phyloP scores from a whole-genome alignment of 1,140 invertebrate genomes.

The Neotoxoptera formosana region DNA sequence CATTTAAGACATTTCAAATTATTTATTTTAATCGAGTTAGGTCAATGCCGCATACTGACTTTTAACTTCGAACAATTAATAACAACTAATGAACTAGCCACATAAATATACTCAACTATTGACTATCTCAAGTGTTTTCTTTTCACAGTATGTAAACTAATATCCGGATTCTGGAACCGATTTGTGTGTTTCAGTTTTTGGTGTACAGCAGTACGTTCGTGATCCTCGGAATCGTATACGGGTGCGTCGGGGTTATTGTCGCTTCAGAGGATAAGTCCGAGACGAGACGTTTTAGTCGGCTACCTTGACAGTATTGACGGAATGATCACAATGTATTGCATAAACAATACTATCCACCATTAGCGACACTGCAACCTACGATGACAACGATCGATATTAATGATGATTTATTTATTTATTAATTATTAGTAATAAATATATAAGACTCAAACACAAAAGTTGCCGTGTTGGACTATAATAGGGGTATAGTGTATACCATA shows the following conservation, averaged over 20 bases:
- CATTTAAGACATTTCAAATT: not conserved
- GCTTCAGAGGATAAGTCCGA: not conserved
- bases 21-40: not conserved
- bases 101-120: not conserved
- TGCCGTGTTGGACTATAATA: not conserved
- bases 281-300: not conserved
- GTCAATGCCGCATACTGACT: not conserved
- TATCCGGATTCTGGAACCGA: no score
- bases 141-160: not conserved
- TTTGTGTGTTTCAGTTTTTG: not conserved
- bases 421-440: no score
- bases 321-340: not conserved
- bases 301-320: not conserved
- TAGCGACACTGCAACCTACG: no score
- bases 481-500: not conserved
- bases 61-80: not conserved
- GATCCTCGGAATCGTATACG: not conserved
- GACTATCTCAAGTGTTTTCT: not conserved
- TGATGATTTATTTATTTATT: no score
- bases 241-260: not conserved
- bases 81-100: not conserved
- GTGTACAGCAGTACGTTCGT: not conserved
- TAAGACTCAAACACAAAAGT: not conserved
- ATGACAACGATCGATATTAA: no score
- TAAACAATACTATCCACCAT: not conserved